A percentile compares a stretch with the other conserved stretches of the same genome.
Conservation (phyloP, 2,888 invertebrate genomes). For the Tuta absoluta region DNA sequence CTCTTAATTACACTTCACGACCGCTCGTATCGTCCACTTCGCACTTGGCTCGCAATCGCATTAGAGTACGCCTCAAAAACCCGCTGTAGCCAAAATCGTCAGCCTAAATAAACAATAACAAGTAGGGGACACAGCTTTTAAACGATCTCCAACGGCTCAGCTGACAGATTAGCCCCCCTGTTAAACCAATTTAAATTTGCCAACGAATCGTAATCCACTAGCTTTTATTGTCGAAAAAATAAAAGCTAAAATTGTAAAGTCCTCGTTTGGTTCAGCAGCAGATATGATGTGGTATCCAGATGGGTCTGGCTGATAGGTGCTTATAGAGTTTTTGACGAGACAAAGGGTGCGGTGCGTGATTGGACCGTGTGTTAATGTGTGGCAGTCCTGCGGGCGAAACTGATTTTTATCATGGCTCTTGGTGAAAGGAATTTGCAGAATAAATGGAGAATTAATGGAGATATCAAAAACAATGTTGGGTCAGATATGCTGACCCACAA, state of each 20-base stretch:
- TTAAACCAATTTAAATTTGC: slow-evolving; percentile 54
- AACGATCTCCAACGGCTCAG: slow-evolving; percentile 77
- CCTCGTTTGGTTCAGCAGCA: slow-evolving; percentile 23
- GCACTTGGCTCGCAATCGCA: slow-evolving; percentile 73
- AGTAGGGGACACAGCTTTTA: slow-evolving; percentile 73
- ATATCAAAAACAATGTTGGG: slow-evolving; percentile 17
- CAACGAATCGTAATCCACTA: slow-evolving; percentile 31
- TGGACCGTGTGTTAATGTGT: slow-evolving; percentile 66
- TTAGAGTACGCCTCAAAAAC: slow-evolving; percentile 76
- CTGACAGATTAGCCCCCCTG: slow-evolving; percentile 77
- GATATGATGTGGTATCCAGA: slow-evolving; percentile 47
- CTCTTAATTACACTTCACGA: slow-evolving; percentile 39
- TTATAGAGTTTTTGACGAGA: slow-evolving; percentile 73
- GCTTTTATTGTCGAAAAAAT: slow-evolving; percentile 30
- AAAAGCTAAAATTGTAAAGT: slow-evolving; percentile 40
- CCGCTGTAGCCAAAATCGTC: slow-evolving; percentile 71
- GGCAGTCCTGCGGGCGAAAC: slow-evolving; percentile 44
- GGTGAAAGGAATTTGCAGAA: slow-evolving; percentile 15
- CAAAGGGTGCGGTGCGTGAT: slow-evolving; percentile 62
- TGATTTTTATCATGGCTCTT: slow-evolving; percentile 38
- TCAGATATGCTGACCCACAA: neutral
- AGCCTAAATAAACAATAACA: slow-evolving; percentile 81
- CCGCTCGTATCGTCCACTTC: slow-evolving; percentile 52
- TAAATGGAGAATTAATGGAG: neutral
- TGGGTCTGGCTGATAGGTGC: slow-evolving; percentile 68